These are phyloP conservation scores for Petrolisthes manimaculis DNA, from an alignment of 2,888 invertebrate genomes.

Conservation along the genomic window DNA sequence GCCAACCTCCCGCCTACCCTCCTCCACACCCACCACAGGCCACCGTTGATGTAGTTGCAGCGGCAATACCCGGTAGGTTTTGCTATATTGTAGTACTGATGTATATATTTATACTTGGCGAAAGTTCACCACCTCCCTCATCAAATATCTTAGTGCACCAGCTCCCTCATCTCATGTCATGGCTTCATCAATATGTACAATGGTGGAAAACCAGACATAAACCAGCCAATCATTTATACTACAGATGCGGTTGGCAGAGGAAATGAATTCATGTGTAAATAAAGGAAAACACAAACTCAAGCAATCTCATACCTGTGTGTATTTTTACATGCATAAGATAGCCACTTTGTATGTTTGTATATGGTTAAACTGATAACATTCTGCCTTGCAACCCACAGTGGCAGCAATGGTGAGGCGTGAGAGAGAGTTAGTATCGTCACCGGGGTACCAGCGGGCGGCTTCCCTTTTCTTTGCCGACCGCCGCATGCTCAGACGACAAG, in stretches of 20 bases:
- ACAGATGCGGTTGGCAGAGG: too few species aligned
- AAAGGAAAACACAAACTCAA: too few species aligned
- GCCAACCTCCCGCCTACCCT: constrained; percentile 67
- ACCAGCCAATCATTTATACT: too few species aligned
- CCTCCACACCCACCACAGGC: constrained; percentile 69
- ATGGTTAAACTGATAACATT: too few species aligned
- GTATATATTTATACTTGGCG: background rate
- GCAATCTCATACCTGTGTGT: too few species aligned
- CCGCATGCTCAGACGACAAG: constrained; percentile 81
- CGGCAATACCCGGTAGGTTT: constrained; percentile 69
- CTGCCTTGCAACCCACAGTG: constrained; percentile 73
- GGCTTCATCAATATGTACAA: too few species aligned
- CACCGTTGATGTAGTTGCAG: constrained; percentile 76
- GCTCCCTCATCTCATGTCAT: too few species aligned
- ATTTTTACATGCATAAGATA: too few species aligned
- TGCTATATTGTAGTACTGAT: background rate
- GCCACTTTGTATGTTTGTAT: too few species aligned
- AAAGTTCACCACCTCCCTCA: background rate
- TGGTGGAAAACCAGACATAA: too few species aligned
- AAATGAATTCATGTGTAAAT: too few species aligned
- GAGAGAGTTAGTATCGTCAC: constrained; percentile 83
- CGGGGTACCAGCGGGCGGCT: constrained; percentile 84
- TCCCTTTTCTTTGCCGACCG: constrained; percentile 82
- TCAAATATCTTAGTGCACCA: too few species aligned
- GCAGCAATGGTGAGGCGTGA: constrained; percentile 86